These are phyloP conservation scores for Petrosia ficiformis DNA, from an alignment of 37 sponge, comb jelly and placozoan species.

Conservation along the genomic window DNA sequence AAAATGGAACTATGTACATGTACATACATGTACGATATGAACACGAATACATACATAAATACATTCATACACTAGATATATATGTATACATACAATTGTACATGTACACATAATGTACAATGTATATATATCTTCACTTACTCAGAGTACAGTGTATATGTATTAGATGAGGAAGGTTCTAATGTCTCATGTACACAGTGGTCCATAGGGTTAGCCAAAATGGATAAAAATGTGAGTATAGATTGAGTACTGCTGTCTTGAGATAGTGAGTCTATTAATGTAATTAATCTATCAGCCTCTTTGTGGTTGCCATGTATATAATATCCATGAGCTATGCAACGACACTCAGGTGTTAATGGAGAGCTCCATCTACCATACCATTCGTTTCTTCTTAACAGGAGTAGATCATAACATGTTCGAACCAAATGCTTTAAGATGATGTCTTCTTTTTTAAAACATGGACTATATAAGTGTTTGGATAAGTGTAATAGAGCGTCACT, in stretches of 20 bases:
- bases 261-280: conserved; percentile 6
- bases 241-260: neutral
- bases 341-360: conserved; percentile 1
- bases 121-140: too few relatives aligned
- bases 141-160: too few relatives aligned
- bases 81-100: too few relatives aligned
- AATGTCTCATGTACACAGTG: too few relatives aligned
- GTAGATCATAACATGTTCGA: neutral
- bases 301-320: conserved; percentile 9
- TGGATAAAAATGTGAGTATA: neutral
- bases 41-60: too few relatives aligned
- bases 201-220: neutral
- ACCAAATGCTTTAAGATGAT: neutral
- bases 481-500: neutral
- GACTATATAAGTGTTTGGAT: neutral
- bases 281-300: conserved; percentile 10
- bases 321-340: conserved; percentile 1
- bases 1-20: too few relatives aligned
- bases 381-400: conserved; percentile 9
- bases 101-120: too few relatives aligned
- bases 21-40: too few relatives aligned
- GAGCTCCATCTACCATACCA: conserved; percentile 31
- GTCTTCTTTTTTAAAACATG: neutral
- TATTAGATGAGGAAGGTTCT: too few relatives aligned
- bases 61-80: too few relatives aligned